Evolutionary conservation across 2,113 vertebrate species (phyloP).

Genomic region (Prunella himalayana): DNA sequence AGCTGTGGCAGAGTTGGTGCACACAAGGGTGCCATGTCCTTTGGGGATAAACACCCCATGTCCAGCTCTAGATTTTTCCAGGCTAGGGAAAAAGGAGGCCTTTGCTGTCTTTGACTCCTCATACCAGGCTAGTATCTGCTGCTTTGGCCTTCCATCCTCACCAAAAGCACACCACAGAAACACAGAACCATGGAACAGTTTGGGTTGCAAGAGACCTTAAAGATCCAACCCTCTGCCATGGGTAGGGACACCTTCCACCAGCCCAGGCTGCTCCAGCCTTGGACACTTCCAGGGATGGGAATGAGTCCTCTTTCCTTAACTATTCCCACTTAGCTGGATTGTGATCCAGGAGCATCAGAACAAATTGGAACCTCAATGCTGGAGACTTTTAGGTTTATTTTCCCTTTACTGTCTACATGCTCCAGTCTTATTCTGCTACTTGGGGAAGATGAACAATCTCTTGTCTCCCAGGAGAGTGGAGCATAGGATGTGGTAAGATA

Average conservation of each 20-base stretch:
- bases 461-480: not conserved
- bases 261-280: not conserved
- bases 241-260: not conserved
- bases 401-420: fast-evolving
- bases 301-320: not conserved
- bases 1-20: not conserved
- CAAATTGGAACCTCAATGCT: fast-evolving
- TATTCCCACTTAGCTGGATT: not conserved
- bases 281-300: not conserved
- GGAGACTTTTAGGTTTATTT: not conserved
- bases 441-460: not conserved
- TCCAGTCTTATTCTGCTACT: not conserved
- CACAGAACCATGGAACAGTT: not conserved
- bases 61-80: not conserved
- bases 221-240: not conserved
- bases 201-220: not conserved
- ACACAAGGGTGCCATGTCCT: fast-evolving
- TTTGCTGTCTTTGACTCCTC: not conserved
- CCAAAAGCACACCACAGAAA: not conserved
- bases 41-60: not conserved
- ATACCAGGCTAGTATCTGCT: not conserved
- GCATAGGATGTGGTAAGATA: not conserved
- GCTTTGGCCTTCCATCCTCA: not conserved
- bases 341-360: not conserved
- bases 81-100: not conserved